phyloP scores from a whole-genome alignment of 2,113 vertebrate genomes.

The Bufo gargarizans region DNA sequence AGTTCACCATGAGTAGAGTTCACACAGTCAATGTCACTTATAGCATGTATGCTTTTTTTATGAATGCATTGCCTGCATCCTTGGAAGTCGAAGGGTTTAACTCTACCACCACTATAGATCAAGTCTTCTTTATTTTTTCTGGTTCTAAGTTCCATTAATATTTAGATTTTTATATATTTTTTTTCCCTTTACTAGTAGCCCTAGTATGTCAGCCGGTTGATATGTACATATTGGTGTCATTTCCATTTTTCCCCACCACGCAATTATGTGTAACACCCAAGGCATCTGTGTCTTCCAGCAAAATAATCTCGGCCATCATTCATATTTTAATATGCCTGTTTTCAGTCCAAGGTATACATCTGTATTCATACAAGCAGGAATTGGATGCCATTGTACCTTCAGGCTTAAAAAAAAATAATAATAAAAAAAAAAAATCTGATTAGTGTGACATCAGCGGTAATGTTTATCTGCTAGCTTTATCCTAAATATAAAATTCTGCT shows the following conservation, averaged over 20 bases:
- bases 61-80: neutral
- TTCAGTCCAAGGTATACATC: slow-evolving; percentile 27
- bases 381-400: slow-evolving; percentile 37
- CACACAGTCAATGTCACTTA: too few species aligned
- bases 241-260: neutral
- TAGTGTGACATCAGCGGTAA: slow-evolving; percentile 15
- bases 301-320: slow-evolving; percentile 21
- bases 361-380: slow-evolving; percentile 29
- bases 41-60: too few species aligned
- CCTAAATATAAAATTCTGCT: slow-evolving; percentile 24
- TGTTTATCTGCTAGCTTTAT: slow-evolving; percentile 50
- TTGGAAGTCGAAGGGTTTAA: neutral
- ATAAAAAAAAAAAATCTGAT: slow-evolving; percentile 32
- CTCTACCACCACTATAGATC: neutral
- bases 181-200: neutral
- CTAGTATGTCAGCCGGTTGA: neutral
- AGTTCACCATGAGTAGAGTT: too few species aligned
- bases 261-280: slow-evolving; percentile 15
- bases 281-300: slow-evolving; percentile 2
- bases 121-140: neutral
- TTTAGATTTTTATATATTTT: neutral
- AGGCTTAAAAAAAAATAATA: slow-evolving; percentile 24
- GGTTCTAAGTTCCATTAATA: neutral
- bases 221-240: neutral
- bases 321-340: slow-evolving; percentile 41